These are phyloP conservation scores for Ceraclea dissimilis DNA, from an alignment of 2,888 invertebrate genomes.

Conservation along the genomic window DNA sequence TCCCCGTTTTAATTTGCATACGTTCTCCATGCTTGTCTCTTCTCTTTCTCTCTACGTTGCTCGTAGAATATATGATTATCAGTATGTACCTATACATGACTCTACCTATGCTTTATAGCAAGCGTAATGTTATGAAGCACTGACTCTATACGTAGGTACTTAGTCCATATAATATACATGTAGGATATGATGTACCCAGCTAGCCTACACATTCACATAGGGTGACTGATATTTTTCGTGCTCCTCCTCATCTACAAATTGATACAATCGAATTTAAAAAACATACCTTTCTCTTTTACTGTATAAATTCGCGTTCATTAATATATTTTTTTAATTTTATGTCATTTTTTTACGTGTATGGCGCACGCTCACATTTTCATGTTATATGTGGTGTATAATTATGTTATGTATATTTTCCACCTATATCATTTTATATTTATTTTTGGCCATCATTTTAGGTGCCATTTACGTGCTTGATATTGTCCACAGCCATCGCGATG, in stretches of 20 bases:
- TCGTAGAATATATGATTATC: neutral
- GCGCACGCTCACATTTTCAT: no score
- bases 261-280: neutral
- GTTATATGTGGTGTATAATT: no score
- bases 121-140: no score
- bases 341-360: no score
- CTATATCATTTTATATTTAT: no score
- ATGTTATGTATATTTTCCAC: no score
- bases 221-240: neutral
- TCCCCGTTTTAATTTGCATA: slow-evolving; percentile 26
- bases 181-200: neutral
- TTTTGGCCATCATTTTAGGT: no score
- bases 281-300: neutral
- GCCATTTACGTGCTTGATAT: no score
- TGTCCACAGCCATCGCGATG: no score
- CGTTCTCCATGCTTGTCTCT: slow-evolving; percentile 11
- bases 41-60: neutral
- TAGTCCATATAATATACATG: neutral
- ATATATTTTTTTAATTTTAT: neutral
- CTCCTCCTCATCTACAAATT: neutral
- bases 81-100: neutral
- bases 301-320: neutral
- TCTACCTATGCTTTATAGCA: no score
- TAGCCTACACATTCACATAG: neutral
- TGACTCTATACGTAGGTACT: no score